Percentiles rank a stretch among this genome's conserved stretches.
Conservation (phyloP, 2,888 invertebrate species). For the Dione juno region DNA sequence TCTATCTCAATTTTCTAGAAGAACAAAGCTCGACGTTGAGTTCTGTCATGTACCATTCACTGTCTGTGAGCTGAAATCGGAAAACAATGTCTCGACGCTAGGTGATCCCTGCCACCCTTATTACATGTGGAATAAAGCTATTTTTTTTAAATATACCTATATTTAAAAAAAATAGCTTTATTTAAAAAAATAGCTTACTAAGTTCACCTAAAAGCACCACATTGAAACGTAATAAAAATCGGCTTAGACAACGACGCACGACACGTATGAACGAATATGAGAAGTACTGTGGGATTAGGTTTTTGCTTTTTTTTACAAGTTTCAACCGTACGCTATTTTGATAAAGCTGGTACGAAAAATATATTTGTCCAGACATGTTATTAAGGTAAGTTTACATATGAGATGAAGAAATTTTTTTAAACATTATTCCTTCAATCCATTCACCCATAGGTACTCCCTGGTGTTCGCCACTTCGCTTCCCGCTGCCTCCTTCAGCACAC, state of each 20-base stretch:
- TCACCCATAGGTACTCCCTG: no score
- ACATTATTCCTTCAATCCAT: no score
- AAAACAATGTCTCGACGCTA: neutral
- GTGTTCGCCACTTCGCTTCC: no score
- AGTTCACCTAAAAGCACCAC: constrained; percentile 37
- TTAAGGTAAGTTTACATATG: constrained; percentile 18
- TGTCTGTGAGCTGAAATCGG: neutral
- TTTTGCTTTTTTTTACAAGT: constrained; percentile 49
- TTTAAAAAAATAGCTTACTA: no score
- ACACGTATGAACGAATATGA: constrained; percentile 65
- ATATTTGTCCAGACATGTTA: constrained; percentile 59
- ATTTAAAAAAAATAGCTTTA: no score
- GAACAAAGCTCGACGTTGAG: no score
- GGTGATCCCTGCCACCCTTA: neutral
- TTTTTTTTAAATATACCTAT: neutral
- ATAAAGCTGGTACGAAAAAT: constrained; percentile 49
- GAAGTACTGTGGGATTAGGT: constrained; percentile 55
- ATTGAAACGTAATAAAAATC: constrained; percentile 79
- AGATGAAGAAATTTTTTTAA: neutral
- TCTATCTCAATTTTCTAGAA: no score
- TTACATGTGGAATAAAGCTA: no score
- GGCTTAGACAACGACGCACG: constrained; percentile 59
- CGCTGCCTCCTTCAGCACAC: no score
- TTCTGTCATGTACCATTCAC: no score
- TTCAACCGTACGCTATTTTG: constrained; percentile 39